Evolutionary conservation across 1,140 invertebrate species (phyloP), one percentile per base, ranked within the genome.

Genomic region (Hycleus cichorii): DNA sequence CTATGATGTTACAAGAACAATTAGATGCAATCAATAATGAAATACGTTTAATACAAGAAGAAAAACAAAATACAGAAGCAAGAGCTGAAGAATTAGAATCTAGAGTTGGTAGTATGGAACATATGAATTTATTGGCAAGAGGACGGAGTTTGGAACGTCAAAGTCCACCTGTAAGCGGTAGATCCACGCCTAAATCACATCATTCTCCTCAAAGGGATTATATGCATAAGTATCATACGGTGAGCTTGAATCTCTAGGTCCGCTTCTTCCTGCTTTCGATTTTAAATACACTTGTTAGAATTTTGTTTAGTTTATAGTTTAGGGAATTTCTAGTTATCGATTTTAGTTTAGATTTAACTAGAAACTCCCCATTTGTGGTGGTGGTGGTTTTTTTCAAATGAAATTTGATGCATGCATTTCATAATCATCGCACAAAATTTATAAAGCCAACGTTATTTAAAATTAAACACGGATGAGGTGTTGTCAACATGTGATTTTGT

Each of bases 21-120:
- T 78, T 99, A 46, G 96, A 99, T 78, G 97, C 97, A 63, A 99
- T 99, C 68, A 99, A 99, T 77, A 97, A 97, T 73, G 97, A 99
- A 81, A 99, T 99, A 64, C 74, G 83, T 4, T 78, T 97, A 65
- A 97, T 97, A 46, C 93, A 99, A 81, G 96, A 99, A 78, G 97
- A 99, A 78, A 99, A 99, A 73, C 93, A 99, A 75, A 95, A 85
- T 69, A 96, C 93, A 3, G 97, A 99, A 76, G 91, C 95, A 1
- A 73, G 95, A 50, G 96, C 96, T 1, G 97, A 99, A 76, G 95
- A 98, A 75, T 77, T 99, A 38, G 97, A 99, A 75, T 95, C 93
- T 56, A 83, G 95, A 66, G 95, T 98, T 57, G 95, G 94, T 64
- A 95, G 91, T 74, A 83, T 95, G 69, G 92, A 95, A 74, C 91